Evolutionary conservation across 2,888 invertebrate species (phyloP).

Genomic region (Erpobdella octoculata): DNA sequence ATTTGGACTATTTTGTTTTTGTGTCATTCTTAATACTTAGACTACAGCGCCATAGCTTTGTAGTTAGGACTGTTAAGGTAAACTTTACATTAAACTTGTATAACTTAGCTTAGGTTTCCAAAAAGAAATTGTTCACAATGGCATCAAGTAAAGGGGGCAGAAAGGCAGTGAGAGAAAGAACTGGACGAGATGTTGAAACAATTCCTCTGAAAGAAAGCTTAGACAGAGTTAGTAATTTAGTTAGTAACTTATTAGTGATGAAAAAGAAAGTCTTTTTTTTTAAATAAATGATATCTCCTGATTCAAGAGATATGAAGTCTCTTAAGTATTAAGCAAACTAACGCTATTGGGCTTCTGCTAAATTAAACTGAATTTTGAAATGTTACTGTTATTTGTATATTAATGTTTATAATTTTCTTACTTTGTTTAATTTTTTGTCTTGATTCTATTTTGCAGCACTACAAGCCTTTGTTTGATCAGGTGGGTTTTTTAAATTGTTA

Average conservation of each 20-base stretch:
- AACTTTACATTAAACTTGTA: no score
- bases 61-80: no score
- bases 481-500: slow-evolving; percentile 27
- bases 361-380: neutral
- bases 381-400: neutral
- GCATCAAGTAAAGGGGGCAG: slow-evolving; percentile 18
- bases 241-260: neutral
- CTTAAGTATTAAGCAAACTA: neutral
- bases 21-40: no score
- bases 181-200: neutral
- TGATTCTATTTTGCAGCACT: slow-evolving; percentile 40
- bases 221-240: neutral
- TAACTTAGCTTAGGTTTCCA: no score
- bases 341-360: neutral
- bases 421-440: neutral
- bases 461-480: slow-evolving; percentile 43
- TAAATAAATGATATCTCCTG: no score
- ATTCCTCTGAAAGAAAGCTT: neutral
- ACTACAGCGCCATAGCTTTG: no score
- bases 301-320: no score
- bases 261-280: no score
- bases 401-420: neutral
- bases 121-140: neutral
- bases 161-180: neutral
- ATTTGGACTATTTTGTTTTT: no score